Percentiles rank a stretch among this genome's conserved stretches.
These are phyloP conservation scores for Cheilinus undulatus DNA, from an alignment of 2,113 vertebrate species.

Conservation along the genomic window DNA sequence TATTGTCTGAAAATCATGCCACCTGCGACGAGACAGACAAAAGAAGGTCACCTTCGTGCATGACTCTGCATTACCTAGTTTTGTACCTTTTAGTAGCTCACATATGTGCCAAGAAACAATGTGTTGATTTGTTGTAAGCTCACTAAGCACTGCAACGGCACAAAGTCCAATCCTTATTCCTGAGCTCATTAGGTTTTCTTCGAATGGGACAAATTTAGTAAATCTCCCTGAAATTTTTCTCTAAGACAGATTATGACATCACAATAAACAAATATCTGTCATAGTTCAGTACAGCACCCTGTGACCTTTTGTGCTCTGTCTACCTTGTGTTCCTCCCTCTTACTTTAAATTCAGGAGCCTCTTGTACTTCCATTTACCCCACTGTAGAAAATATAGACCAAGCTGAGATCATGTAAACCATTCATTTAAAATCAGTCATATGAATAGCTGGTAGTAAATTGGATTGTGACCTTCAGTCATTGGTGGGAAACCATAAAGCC, in stretches of 20 bases:
- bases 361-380: neutral
- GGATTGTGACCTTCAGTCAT: neutral
- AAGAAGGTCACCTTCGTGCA: neutral
- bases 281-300: neutral
- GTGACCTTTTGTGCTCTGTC: neutral
- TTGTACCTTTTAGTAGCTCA: constrained; percentile 14
- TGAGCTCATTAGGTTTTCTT: constrained; percentile 3
- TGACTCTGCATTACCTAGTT: neutral
- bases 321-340: neutral
- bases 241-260: neutral
- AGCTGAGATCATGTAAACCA: neutral
- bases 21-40: neutral
- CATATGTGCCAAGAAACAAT: constrained; percentile 7
- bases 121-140: neutral
- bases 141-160: neutral
- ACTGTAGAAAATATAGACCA: neutral
- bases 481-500: neutral
- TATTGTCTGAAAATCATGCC: neutral
- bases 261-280: neutral
- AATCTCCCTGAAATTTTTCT: constrained; percentile 15
- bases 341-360: neutral
- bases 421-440: neutral
- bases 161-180: constrained; percentile 19
- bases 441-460: constrained; percentile 16
- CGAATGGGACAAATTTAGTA: neutral